Percentiles rank a stretch among this genome's conserved stretches.
These are phyloP conservation scores for Pyrocephalus nanus DNA, from an alignment of 2,797 vertebrate species.

Conservation along the genomic window DNA sequence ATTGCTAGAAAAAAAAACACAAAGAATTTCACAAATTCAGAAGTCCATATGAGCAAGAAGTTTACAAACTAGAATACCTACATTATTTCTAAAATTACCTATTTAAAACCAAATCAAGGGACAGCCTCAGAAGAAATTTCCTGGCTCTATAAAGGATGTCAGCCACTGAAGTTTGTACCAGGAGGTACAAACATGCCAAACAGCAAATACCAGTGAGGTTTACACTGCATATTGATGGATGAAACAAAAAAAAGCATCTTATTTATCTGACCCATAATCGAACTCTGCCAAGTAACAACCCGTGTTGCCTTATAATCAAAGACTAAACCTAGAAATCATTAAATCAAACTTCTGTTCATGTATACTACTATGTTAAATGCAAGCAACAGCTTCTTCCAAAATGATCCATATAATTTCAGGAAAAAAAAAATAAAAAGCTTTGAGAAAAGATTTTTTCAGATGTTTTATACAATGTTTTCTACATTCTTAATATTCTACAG, in stretches of 20 bases:
- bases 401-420: background rate
- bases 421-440: background rate
- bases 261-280: background rate
- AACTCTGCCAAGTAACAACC: background rate
- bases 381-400: background rate
- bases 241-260: background rate
- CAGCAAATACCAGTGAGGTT: background rate
- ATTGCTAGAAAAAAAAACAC: background rate
- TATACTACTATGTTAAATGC: background rate
- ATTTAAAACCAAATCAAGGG: background rate
- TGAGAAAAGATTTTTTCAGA: background rate
- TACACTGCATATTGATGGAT: background rate
- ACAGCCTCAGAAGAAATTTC: background rate
- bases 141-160: background rate
- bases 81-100: background rate
- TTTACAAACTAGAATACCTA: background rate
- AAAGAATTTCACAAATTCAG: background rate
- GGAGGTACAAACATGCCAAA: background rate
- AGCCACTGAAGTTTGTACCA: background rate
- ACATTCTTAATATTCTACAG: background rate
- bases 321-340: background rate
- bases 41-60: background rate
- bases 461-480: background rate
- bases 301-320: background rate
- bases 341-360: background rate